Percentiles rank a stretch among this genome's conserved stretches.
These are phyloP conservation scores for Knipowitschia caucasica DNA, from an alignment of 2,797 vertebrate genomes.

Conservation along the genomic window DNA sequence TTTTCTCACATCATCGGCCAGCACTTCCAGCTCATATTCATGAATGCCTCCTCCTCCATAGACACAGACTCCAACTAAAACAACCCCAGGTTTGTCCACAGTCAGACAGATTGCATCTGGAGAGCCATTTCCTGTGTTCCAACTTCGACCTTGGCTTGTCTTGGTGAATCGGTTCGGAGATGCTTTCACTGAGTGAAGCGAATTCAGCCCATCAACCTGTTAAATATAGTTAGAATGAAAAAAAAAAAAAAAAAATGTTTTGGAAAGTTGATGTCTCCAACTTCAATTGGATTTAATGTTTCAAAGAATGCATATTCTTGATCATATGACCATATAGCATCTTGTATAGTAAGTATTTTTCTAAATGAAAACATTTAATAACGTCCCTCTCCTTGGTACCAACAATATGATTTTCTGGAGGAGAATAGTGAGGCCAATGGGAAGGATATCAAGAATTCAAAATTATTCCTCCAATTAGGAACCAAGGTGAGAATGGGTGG, in stretches of 20 bases:
- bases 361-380: too few species aligned
- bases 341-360: too few species aligned
- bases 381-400: too few species aligned
- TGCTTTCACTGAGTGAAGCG: conserved; percentile 94
- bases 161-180: conserved; percentile 96
- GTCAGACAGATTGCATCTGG: conserved; percentile 98
- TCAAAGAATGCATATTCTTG: too few species aligned
- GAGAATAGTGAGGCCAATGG: too few species aligned
- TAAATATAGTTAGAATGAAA: not conserved
- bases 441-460: too few species aligned
- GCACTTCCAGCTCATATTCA: conserved; percentile 95
- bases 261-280: too few species aligned
- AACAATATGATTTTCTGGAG: too few species aligned
- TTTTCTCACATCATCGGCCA: conserved; percentile 94
- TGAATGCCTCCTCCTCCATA: conserved; percentile 98
- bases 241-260: not conserved
- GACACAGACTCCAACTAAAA: conserved; percentile 96
- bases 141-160: conserved; percentile 97
- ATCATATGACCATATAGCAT: too few species aligned
- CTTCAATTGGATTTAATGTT: too few species aligned
- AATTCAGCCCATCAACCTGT: conserved; percentile 93
- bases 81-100: conserved; percentile 93
- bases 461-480: too few species aligned
- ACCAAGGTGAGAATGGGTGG: too few species aligned
- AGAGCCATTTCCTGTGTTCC: conserved; percentile 98